Conservation (phyloP, 2,113 vertebrate genomes). For the Cairina moschata region DNA sequence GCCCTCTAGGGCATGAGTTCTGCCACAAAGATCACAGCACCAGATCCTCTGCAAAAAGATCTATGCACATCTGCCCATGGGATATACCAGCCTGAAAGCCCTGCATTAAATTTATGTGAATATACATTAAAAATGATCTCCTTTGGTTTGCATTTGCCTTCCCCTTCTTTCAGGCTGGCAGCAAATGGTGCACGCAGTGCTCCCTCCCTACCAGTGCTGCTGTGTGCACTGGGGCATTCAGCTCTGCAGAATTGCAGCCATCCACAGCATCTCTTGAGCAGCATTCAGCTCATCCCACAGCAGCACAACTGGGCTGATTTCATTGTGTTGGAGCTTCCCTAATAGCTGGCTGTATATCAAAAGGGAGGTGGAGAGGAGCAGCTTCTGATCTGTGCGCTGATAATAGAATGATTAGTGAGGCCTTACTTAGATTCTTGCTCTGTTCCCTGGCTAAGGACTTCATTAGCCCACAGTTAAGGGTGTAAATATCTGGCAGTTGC, state of each 20-base stretch:
- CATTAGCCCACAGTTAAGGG: neutral
- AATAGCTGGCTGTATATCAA: neutral
- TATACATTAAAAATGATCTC: neutral
- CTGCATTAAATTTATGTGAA: neutral
- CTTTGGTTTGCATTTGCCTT: neutral
- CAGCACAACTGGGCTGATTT: neutral
- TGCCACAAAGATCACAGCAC: neutral
- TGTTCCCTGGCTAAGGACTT: neutral
- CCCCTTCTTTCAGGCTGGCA: neutral
- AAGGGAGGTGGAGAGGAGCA: neutral
- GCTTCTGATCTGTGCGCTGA: neutral
- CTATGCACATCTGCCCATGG: rapidly evolving
- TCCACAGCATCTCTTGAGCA: neutral
- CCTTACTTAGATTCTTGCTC: neutral
- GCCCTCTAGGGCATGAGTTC: neutral
- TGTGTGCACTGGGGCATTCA: no score
- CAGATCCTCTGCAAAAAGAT: neutral
- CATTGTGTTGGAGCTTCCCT: neutral
- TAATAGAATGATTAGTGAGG: neutral
- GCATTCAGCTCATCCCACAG: neutral
- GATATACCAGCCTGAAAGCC: neutral
- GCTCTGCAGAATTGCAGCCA: neutral
- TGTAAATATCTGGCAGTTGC: neutral
- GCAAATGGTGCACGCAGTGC: rapidly evolving
- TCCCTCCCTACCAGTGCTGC: neutral